Conservation (phyloP, 2,113 vertebrate species). For the Porphyrio hochstetteri region DNA sequence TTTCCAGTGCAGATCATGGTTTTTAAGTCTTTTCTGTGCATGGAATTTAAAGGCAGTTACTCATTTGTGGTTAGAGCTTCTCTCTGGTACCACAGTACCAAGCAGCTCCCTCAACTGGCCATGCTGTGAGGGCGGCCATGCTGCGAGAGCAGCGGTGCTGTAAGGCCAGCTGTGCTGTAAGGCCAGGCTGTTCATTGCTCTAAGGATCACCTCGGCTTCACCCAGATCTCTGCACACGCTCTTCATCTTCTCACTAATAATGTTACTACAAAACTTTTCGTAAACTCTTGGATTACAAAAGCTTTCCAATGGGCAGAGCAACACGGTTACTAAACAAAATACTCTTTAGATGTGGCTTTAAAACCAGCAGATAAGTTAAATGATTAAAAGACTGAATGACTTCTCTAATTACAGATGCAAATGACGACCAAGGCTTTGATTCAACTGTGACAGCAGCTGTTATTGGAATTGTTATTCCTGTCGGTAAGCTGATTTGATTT, state of each 20-base stretch:
- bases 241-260: fast-evolving
- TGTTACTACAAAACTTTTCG: not conserved
- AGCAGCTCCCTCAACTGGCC: fast-evolving
- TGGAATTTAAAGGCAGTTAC: not conserved
- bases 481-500: slow-evolving; percentile 81
- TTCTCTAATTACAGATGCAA: slow-evolving; percentile 81
- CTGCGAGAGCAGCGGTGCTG: no score
- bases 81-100: fast-evolving
- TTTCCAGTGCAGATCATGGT: not conserved
- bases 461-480: slow-evolving; percentile 91
- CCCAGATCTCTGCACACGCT: fast-evolving
- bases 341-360: not conserved
- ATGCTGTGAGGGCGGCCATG: fast-evolving
- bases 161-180: fast-evolving
- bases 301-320: not conserved
- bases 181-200: fast-evolving
- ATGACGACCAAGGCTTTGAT: slow-evolving; percentile 84
- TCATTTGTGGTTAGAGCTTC: not conserved
- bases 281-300: not conserved
- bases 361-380: not conserved
- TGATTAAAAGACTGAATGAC: not conserved
- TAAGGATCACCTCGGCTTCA: not conserved
- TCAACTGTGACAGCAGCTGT: slow-evolving; percentile 92
- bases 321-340: not conserved
- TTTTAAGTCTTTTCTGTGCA: not conserved